Conservation (phyloP, 2,888 invertebrate genomes). For the Meghimatium bilineatum region DNA sequence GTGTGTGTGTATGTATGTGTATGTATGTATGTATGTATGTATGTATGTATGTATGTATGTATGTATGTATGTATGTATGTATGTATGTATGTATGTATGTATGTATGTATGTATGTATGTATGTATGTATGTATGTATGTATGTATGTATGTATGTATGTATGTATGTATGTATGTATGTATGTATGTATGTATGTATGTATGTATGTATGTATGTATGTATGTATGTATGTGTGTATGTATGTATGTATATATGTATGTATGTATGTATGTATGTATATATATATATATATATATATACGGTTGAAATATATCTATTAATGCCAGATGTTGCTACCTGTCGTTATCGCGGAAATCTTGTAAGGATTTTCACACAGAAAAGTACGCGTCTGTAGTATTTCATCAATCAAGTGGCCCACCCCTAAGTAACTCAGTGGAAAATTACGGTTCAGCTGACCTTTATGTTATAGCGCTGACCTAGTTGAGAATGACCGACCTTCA, state of each 20-base stretch:
- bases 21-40: conserved; percentile 19
- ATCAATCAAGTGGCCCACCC: too few species aligned
- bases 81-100: conserved; percentile 31
- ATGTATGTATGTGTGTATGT: conserved; percentile 25
- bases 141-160: conserved; percentile 7
- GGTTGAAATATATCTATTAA: too few species aligned
- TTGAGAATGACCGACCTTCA: too few species aligned
- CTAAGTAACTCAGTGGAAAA: too few species aligned
- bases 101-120: conserved; percentile 30
- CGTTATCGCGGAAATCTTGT: too few species aligned
- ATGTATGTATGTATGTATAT: conserved; percentile 27
- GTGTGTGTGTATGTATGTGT: conserved; percentile 3
- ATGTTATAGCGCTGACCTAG: too few species aligned
- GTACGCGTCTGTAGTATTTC: too few species aligned
- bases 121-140: conserved; percentile 22
- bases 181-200: conserved; percentile 31
- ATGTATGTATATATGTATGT: conserved; percentile 30
- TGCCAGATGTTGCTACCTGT: too few species aligned
- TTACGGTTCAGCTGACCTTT: too few species aligned
- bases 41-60: conserved; percentile 21
- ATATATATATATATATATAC: conserved; percentile 19
- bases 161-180: conserved; percentile 24
- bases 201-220: conserved; percentile 31
- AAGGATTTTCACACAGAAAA: too few species aligned
- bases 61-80: conserved; percentile 19